Evolutionary conservation across 2,797 vertebrate genomes (phyloP), one percentile per base, ranked within the genome.

Genomic region (Coregonus sp.): DNA sequence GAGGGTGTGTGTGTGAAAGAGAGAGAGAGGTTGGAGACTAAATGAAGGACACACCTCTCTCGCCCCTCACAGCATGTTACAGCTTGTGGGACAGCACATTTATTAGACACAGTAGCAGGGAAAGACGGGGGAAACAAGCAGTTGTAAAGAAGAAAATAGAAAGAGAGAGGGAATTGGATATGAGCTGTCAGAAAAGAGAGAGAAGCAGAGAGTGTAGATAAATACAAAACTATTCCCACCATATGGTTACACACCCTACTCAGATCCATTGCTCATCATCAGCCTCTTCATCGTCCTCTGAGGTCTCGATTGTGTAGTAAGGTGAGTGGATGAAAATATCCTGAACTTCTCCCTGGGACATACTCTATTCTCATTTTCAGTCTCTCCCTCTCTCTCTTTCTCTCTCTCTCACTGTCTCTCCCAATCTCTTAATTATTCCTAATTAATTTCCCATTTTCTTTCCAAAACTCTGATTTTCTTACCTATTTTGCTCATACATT

Each of bases 41-140:
- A 6, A 47, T 74, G 2, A 6, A 68, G 33, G 80, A 80, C 84
- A 87, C 87, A 68, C 85, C 87, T 85, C 90, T 84, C 69, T 54
- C 37, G 37, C 1, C 4, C 68, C 56, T 80, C 31, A 37, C 66
- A 82, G 76, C 92, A 76, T 84, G 92, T 87, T 83, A 35, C 72
- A 89, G 86, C 91, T 47, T 90, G 91, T 74, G 72, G 50, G 68
- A 5, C 76, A 47, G 74, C 59, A 85, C 76, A 75, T 74, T 52
- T 7, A 25, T 81, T 67, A 85, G 73, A 74, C 81, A 63, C 59
- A 25, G 18, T 6, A 20, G 2, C 7, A 5, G 18, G 56, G 56
- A 61, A 16, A 79, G 73, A 78, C 25, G 47, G 14, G 5, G 20
- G 47, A 18, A 59, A 79, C 25, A 73, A 76, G 20, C 59, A 63